phyloP scores from a whole-genome alignment of 2,113 vertebrate species.

The Scomber japonicus region DNA sequence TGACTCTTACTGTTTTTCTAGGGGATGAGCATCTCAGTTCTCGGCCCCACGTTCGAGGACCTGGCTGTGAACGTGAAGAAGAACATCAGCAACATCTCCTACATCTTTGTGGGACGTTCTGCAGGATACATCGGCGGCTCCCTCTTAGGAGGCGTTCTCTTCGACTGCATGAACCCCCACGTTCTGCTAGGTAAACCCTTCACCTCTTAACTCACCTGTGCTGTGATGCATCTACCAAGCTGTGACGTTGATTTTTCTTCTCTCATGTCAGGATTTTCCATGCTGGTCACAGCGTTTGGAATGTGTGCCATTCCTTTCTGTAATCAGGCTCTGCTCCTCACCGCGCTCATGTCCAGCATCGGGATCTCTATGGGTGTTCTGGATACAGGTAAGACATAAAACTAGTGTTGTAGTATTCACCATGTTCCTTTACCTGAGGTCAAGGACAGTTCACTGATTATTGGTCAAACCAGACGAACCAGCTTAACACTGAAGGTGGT shows the following conservation, averaged over 20 bases:
- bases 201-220: too few relatives aligned
- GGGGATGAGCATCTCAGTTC: constrained; percentile 92
- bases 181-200: constrained; percentile 90
- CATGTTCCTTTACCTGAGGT: too few relatives aligned
- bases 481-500: too few relatives aligned
- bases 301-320: constrained; percentile 92
- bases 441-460: too few relatives aligned
- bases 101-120: constrained; percentile 92
- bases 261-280: constrained; percentile 71
- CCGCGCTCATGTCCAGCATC: constrained; percentile 87
- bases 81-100: constrained; percentile 92
- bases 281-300: constrained; percentile 88
- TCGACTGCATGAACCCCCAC: constrained; percentile 88
- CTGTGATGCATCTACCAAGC: background rate
- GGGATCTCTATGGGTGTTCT: constrained; percentile 91
- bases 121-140: constrained; percentile 92
- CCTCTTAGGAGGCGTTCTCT: constrained; percentile 89
- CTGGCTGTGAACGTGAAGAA: constrained; percentile 90
- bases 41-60: constrained; percentile 93
- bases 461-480: too few relatives aligned
- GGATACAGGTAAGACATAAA: constrained; percentile 89
- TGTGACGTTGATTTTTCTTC: background rate
- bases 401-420: background rate
- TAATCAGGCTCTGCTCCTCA: constrained; percentile 86
- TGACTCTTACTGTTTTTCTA: constrained; percentile 59